These are phyloP conservation scores for Spatula versicolor DNA, from an alignment of 2,797 vertebrate species.

Conservation along the genomic window DNA sequence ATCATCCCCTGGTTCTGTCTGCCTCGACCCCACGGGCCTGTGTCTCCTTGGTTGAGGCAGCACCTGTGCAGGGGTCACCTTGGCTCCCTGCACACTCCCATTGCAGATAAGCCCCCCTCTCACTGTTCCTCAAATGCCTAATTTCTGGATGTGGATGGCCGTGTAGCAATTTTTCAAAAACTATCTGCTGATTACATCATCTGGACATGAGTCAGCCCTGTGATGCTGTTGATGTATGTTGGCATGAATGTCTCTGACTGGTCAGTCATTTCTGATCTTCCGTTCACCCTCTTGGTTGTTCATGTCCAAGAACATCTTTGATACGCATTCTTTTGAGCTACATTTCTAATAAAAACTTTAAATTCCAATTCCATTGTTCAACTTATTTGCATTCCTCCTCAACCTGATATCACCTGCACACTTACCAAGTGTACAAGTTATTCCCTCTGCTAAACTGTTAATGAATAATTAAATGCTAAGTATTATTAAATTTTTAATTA, in stretches of 20 bases:
- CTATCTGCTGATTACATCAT: background rate
- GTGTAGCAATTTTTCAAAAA: background rate
- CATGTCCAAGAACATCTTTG: background rate
- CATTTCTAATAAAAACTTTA: background rate
- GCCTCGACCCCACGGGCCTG: background rate
- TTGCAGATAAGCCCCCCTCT: background rate
- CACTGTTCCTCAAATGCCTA: fast-evolving
- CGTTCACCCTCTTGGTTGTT: background rate
- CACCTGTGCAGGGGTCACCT: background rate
- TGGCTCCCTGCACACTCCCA: fast-evolving
- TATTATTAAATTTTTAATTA: slow-evolving; percentile 24
- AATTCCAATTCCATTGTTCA: background rate
- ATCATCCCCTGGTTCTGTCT: background rate
- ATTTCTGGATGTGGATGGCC: background rate
- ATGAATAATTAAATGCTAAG: background rate
- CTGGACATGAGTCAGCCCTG: background rate
- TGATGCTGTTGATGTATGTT: background rate
- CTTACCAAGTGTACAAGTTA: background rate
- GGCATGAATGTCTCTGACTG: background rate
- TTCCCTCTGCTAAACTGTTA: background rate
- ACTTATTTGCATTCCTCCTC: background rate
- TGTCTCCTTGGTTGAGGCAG: background rate
- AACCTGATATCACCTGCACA: background rate
- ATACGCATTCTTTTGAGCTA: background rate
- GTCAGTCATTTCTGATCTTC: background rate